A percentile compares a stretch with the other conserved stretches of the same genome.
These are phyloP conservation scores for Bunonema sp. DNA, from an alignment of 2,888 invertebrate species.

Conservation along the genomic window DNA sequence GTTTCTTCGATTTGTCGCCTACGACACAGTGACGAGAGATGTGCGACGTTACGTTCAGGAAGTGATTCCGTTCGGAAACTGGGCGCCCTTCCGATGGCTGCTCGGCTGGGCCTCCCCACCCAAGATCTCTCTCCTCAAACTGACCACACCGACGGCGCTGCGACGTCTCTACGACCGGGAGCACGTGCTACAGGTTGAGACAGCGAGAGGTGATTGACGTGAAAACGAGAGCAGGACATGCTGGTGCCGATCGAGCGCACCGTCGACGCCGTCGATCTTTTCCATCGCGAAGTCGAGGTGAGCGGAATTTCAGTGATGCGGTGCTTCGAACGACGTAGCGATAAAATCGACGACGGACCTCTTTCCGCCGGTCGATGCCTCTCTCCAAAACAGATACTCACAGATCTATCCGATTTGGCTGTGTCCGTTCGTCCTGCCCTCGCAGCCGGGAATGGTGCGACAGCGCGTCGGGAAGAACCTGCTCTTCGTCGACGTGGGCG, in stretches of 20 bases:
- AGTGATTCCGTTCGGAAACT: constrained; percentile 68
- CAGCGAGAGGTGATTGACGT: neutral
- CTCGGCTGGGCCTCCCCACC: constrained; percentile 71
- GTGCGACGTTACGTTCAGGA: constrained; percentile 52
- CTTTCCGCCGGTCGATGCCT: no score
- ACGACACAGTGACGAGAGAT: neutral
- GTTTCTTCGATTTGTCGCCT: neutral
- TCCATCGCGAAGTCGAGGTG: constrained; percentile 59
- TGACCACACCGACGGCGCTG: constrained; percentile 54
- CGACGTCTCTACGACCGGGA: constrained; percentile 61
- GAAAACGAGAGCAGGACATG: constrained; percentile 56
- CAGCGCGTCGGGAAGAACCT: constrained; percentile 49
- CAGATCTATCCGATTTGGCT: constrained; percentile 65
- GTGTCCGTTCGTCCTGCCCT: constrained; percentile 61
- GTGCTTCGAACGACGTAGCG: neutral
- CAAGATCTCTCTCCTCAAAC: constrained; percentile 63
- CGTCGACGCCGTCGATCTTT: constrained; percentile 54
- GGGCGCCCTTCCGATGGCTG: constrained; percentile 58
- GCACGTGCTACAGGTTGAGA: constrained; percentile 59
- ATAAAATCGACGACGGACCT: no score
- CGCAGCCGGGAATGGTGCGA: constrained; percentile 59
- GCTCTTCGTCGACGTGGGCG: constrained; percentile 67
- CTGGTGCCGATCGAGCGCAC: constrained; percentile 59
- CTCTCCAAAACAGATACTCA: constrained; percentile 1
- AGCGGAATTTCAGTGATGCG: constrained; percentile 1